Evolutionary conservation across 2,888 invertebrate genomes (phyloP).

Genomic region (Sthenelais limicola): DNA sequence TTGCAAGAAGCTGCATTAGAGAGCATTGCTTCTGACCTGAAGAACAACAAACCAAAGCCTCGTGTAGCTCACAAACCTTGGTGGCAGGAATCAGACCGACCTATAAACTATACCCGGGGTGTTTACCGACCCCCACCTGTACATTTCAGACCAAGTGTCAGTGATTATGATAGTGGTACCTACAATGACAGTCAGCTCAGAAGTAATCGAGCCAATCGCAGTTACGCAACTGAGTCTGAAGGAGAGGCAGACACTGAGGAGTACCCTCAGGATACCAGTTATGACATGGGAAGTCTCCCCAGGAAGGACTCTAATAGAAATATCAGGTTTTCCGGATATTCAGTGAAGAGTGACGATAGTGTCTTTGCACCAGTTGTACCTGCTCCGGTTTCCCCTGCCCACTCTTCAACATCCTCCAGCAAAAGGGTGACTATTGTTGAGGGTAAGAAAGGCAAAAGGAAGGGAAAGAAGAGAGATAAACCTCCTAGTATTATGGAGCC

Average conservation of each 20-base stretch:
- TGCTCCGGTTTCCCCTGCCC: slow-evolving; percentile 4
- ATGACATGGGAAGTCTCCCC: background rate
- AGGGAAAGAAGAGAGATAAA: slow-evolving; percentile 23
- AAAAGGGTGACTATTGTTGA: slow-evolving; percentile 43
- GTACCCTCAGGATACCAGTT: slow-evolving; percentile 23
- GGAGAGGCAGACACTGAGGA: slow-evolving; percentile 51
- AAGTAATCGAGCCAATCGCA: slow-evolving; percentile 1
- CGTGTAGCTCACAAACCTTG: slow-evolving; percentile 28
- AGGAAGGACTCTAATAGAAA: background rate
- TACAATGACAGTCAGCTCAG: slow-evolving; percentile 50
- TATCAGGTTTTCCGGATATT: too few species aligned
- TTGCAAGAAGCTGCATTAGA: slow-evolving; percentile 50
- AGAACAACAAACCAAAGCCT: slow-evolving; percentile 37
- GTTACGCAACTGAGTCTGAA: slow-evolving; percentile 48
- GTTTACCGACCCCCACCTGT: slow-evolving; percentile 48
- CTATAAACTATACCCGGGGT: slow-evolving; percentile 46
- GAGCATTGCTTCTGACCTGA: slow-evolving; percentile 43
- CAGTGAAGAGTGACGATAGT: slow-evolving; percentile 5
- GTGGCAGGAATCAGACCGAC: slow-evolving; percentile 41
- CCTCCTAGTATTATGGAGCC: slow-evolving; percentile 48
- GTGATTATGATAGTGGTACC: slow-evolving; percentile 41
- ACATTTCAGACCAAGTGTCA: slow-evolving; percentile 34
- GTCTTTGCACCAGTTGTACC: slow-evolving; percentile 37
- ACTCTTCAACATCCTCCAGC: slow-evolving; percentile 12
- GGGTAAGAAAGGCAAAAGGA: slow-evolving; percentile 22